A percentile compares a stretch with the other conserved stretches of the same genome.
Evolutionary conservation across 2,888 invertebrate species (phyloP).

Genomic region (Nymphalis polychloros): DNA sequence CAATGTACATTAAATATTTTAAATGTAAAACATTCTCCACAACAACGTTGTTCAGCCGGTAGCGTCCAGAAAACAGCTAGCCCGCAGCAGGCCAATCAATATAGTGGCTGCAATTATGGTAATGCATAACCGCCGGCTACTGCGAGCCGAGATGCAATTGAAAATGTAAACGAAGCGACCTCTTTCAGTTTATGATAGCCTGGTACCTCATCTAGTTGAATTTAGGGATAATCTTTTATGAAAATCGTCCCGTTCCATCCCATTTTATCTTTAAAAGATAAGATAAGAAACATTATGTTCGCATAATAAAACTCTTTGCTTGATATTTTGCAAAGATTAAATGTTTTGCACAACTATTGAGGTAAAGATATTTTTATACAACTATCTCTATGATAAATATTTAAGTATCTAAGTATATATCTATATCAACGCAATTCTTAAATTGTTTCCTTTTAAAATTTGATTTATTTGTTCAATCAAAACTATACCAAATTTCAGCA

Average conservation of each 20-base stretch:
- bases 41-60: conserved; percentile 41
- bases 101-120: conserved; percentile 77
- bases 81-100: conserved; percentile 73
- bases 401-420: no score
- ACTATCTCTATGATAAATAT: no score
- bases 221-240: conserved; percentile 15
- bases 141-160: conserved; percentile 61
- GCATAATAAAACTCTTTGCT: neutral
- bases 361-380: no score
- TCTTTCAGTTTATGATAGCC: conserved; percentile 56
- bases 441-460: no score
- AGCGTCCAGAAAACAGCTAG: conserved; percentile 48
- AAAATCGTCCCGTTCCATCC: neutral
- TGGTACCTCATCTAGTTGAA: conserved; percentile 43
- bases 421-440: no score
- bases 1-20: conserved; percentile 32
- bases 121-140: conserved; percentile 71
- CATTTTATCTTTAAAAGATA: neutral
- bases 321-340: no score
- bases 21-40: conserved; percentile 43
- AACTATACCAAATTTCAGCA: no score
- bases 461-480: no score
- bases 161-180: conserved; percentile 69
- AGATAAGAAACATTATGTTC: neutral
- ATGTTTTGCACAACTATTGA: no score